A percentile compares a stretch with the other conserved stretches of the same genome.
Evolutionary conservation across 2,797 vertebrate genomes (phyloP).

Genomic region (Squalus acanthias): DNA sequence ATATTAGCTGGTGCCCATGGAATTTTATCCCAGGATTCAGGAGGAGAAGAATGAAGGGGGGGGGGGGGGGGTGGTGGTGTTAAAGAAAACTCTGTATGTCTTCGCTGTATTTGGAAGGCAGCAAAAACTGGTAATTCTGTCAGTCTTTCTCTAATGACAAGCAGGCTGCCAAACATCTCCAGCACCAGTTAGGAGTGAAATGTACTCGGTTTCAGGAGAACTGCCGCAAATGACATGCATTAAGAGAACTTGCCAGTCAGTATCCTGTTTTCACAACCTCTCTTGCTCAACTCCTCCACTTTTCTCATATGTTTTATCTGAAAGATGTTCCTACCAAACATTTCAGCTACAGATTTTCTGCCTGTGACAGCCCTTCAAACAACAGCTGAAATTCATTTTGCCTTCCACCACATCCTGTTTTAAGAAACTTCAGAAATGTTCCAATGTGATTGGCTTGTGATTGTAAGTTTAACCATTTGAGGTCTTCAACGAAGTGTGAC

Average conservation of each 20-base stretch:
- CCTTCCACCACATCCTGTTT: constrained; percentile 57
- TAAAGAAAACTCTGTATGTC: background rate
- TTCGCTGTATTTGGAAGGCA: constrained; percentile 21
- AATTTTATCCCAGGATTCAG: background rate
- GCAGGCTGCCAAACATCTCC: background rate
- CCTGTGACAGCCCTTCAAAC: constrained; percentile 59
- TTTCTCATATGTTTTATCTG: constrained; percentile 62
- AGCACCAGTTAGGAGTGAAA: constrained; percentile 13
- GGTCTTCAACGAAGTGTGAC: background rate
- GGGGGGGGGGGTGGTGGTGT: background rate
- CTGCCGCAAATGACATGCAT: constrained; percentile 51
- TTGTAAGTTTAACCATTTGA: constrained; percentile 48
- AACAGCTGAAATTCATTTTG: constrained; percentile 64
- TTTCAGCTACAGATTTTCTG: constrained; percentile 48
- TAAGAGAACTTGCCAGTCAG: constrained; percentile 52
- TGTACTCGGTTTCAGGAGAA: constrained; percentile 28
- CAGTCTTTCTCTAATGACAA: constrained; percentile 9
- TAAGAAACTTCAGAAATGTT: constrained; percentile 54
- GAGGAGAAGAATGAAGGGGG: background rate
- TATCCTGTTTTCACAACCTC: constrained; percentile 59
- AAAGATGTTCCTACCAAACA: constrained; percentile 56
- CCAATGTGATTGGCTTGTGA: constrained; percentile 50
- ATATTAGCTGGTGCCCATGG: background rate
- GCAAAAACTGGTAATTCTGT: background rate
- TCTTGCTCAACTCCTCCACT: constrained; percentile 59